Conservation (phyloP, 2,888 invertebrate species). For the Noctua janthina region DNA sequence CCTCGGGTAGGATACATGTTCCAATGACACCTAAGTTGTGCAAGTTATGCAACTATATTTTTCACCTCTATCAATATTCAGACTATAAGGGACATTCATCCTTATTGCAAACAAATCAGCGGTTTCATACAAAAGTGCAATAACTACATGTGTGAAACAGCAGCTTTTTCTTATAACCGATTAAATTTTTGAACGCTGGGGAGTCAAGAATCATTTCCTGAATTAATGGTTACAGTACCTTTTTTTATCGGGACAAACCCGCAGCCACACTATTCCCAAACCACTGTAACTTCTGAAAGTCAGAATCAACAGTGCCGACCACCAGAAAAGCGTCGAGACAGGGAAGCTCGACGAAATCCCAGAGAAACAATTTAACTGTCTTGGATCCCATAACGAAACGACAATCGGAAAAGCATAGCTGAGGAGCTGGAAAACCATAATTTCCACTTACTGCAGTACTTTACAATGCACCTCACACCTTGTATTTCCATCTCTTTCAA, state of each 20-base stretch:
- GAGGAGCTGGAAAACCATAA: too few relatives aligned
- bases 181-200: background rate
- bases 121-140: background rate
- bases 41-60: background rate
- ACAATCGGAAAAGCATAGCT: too few relatives aligned
- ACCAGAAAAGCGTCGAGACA: too few relatives aligned
- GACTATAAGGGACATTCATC: background rate
- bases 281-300: too few relatives aligned
- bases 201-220: background rate
- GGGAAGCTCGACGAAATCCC: too few relatives aligned
- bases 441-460: background rate
- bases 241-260: too few relatives aligned
- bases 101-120: background rate
- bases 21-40: background rate
- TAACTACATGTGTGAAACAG: background rate
- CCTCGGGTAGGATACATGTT: background rate
- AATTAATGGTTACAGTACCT: background rate
- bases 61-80: background rate
- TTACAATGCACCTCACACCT: background rate
- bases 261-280: too few relatives aligned
- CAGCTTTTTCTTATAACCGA: background rate
- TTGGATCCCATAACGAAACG: too few relatives aligned
- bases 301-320: too few relatives aligned
- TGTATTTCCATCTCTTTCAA: background rate
- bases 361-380: too few relatives aligned